phyloP scores from a whole-genome alignment of 2,797 vertebrate genomes.

The Silurus aristotelis region DNA sequence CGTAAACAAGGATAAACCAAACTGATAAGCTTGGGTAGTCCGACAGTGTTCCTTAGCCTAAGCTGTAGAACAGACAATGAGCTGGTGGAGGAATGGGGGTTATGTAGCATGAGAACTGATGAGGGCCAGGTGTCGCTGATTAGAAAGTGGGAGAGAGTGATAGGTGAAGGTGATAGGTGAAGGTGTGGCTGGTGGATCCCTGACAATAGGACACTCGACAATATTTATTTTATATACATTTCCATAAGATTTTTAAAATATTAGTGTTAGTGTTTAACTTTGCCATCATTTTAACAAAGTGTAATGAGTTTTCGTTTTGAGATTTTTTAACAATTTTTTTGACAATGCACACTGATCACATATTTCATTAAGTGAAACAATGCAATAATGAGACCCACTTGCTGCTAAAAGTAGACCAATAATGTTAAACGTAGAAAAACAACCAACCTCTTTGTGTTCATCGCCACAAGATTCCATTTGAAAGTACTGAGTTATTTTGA shows the following conservation, averaged over 20 bases:
- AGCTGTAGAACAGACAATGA: too few relatives aligned
- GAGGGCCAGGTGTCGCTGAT: too few relatives aligned
- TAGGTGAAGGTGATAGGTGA: too few relatives aligned
- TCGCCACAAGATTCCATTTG: slow-evolving; percentile 70
- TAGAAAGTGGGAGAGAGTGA: too few relatives aligned
- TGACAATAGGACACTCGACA: not conserved
- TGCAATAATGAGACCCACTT: not conserved
- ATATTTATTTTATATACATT: not conserved
- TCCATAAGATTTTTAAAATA: not conserved
- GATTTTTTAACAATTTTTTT: not conserved
- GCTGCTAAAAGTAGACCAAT: not conserved
- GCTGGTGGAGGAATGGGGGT: too few relatives aligned
- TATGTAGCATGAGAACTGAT: too few relatives aligned
- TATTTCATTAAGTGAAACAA: not conserved
- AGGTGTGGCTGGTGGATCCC: too few relatives aligned
- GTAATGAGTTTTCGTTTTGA: too few relatives aligned
- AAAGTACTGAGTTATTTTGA: slow-evolving; percentile 88
- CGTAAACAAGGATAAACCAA: too few relatives aligned
- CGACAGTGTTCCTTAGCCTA: too few relatives aligned
- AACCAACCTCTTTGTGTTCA: slow-evolving; percentile 74
- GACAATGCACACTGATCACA: not conserved
- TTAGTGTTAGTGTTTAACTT: not conserved
- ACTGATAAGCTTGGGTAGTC: too few relatives aligned
- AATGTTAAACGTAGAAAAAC: not conserved
- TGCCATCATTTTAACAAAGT: not conserved